phyloP scores from a whole-genome alignment of 2,888 invertebrate species.

The Drosophila nr. fundita region DNA sequence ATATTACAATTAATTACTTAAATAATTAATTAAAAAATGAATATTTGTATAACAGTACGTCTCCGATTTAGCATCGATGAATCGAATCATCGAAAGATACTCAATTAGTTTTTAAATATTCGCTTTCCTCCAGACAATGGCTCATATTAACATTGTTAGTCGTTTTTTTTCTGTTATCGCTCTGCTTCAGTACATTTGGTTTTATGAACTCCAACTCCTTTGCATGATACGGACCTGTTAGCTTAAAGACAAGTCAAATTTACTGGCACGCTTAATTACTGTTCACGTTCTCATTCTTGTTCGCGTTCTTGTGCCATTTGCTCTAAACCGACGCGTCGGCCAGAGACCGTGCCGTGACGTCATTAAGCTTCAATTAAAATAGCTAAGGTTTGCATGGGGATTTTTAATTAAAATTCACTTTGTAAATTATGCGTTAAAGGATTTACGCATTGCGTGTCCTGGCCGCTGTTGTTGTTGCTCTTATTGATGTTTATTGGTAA shows the following conservation, averaged over 20 bases:
- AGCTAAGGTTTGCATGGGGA: slow-evolving; percentile 77
- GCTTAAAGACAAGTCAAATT: slow-evolving; percentile 59
- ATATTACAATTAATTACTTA: not conserved
- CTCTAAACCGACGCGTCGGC: slow-evolving; percentile 20
- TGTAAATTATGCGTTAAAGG: slow-evolving; percentile 76
- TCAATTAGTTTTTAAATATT: not conserved
- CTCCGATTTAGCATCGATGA: not conserved
- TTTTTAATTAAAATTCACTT: slow-evolving; percentile 81
- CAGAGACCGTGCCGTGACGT: slow-evolving; percentile 59
- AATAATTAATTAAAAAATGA: no score
- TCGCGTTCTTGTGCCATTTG: slow-evolving; percentile 16
- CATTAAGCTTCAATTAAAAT: slow-evolving; percentile 80
- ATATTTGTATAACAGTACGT: not conserved
- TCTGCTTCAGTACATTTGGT: slow-evolving; percentile 44
- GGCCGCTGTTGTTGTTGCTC: slow-evolving; percentile 24
- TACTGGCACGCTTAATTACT: slow-evolving; percentile 72
- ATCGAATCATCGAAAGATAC: not conserved
- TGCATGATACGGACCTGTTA: slow-evolving; percentile 58
- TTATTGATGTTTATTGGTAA: slow-evolving; percentile 36
- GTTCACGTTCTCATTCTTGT: slow-evolving; percentile 28
- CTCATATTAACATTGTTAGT: slow-evolving; percentile 11
- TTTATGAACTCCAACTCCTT: slow-evolving; percentile 73
- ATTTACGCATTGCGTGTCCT: slow-evolving; percentile 55
- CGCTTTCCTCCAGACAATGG: not conserved
- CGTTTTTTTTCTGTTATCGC: slow-evolving; percentile 18